These are phyloP conservation scores for Helogale parvula DNA, from an alignment of 2,113 vertebrate genomes.

Conservation along the genomic window DNA sequence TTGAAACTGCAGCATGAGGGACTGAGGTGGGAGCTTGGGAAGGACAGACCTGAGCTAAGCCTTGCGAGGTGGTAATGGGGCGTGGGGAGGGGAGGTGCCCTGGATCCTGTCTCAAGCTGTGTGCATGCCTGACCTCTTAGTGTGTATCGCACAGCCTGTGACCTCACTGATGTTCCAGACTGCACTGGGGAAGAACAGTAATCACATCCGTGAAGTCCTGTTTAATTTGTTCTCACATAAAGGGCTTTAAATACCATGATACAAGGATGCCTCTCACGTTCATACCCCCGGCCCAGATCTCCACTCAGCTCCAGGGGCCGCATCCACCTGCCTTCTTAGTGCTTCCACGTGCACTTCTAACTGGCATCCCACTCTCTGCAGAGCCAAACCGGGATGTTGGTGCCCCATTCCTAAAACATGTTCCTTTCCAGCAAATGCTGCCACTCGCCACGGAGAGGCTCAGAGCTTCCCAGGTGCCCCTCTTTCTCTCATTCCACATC, in stretches of 20 bases:
- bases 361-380: background rate
- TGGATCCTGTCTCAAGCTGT: background rate
- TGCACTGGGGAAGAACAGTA: background rate
- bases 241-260: background rate
- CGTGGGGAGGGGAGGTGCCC: background rate
- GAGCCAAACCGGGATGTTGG: background rate
- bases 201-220: background rate
- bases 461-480: background rate
- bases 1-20: background rate
- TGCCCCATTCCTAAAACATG: background rate
- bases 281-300: background rate
- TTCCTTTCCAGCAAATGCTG: background rate
- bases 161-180: background rate
- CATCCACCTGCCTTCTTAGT: background rate
- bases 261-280: background rate
- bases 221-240: constrained; percentile 15
- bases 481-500: background rate
- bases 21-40: background rate
- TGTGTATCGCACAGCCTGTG: background rate
- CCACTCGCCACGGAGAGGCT: background rate
- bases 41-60: background rate
- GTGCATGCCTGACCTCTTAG: background rate
- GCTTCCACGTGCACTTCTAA: background rate
- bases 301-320: background rate
- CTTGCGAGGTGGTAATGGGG: background rate